These are phyloP conservation scores for Trissolcus basalis DNA, from an alignment of 1,140 invertebrate species.

Conservation along the genomic window DNA sequence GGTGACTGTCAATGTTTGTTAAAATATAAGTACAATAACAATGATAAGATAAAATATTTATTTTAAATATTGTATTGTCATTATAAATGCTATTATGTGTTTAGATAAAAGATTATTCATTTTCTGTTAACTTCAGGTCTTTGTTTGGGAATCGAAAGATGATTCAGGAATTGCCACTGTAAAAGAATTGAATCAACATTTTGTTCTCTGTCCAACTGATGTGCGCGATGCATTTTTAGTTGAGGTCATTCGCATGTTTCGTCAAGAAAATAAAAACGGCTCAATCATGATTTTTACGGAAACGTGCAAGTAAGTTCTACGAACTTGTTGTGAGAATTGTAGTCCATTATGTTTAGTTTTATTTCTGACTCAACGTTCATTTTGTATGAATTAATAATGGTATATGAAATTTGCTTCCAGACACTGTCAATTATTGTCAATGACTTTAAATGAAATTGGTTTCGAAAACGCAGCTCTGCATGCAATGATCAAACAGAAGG, in stretches of 20 bases:
- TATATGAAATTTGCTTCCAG: conserved; percentile 71
- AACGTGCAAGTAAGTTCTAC: conserved; percentile 89
- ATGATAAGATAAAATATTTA: too few species aligned
- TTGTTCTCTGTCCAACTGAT: conserved; percentile 91
- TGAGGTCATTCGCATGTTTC: conserved; percentile 88
- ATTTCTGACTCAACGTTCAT: too few species aligned
- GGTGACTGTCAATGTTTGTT: too few species aligned
- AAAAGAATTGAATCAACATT: conserved; percentile 90
- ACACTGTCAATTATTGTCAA: conserved; percentile 88
- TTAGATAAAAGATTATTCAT: too few species aligned
- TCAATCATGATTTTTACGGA: conserved; percentile 95
- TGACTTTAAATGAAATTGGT: conserved; percentile 90
- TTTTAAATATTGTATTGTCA: too few species aligned
- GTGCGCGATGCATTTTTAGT: conserved; percentile 96
- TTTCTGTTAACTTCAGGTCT: conserved; percentile 71
- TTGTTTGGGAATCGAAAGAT: conserved; percentile 81
- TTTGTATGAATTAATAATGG: too few species aligned
- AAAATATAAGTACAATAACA: too few species aligned
- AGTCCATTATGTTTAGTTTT: too few species aligned
- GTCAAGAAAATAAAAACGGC: conserved; percentile 82
- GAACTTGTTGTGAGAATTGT: conserved; percentile 3
- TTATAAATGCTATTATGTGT: too few species aligned
- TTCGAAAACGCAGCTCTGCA: conserved; percentile 92
- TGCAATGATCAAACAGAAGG: conserved; percentile 88
- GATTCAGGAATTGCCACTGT: conserved; percentile 86